Conservation (phyloP, 2,797 vertebrate genomes). For the Myripristis jacobus region DNA sequence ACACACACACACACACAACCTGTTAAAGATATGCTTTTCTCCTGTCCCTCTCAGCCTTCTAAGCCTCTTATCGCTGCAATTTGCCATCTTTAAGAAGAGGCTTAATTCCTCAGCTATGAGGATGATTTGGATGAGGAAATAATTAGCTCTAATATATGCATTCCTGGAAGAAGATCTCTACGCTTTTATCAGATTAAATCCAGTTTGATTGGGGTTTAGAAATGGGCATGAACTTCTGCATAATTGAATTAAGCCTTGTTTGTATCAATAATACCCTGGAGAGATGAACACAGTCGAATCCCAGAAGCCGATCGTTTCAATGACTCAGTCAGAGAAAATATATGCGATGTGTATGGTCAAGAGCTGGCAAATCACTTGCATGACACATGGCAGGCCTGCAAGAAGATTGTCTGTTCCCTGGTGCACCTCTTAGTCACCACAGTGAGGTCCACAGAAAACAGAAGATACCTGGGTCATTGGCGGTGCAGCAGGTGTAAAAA, state of each 20-base stretch:
- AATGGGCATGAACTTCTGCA: conserved; percentile 18
- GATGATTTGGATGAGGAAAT: conserved; percentile 45
- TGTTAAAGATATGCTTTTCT: conserved; percentile 11
- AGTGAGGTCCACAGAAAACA: conserved; percentile 5
- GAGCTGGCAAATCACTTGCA: not conserved
- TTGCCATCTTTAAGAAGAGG: conserved; percentile 45
- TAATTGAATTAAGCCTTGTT: conserved; percentile 54
- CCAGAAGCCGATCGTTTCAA: not conserved
- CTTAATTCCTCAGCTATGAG: conserved; percentile 37
- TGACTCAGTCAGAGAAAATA: not conserved
- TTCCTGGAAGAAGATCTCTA: conserved; percentile 9
- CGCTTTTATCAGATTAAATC: conserved; percentile 43
- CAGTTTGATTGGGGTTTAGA: conserved; percentile 32
- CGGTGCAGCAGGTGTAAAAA: not conserved
- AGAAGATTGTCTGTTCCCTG: not conserved
- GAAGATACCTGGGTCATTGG: not conserved
- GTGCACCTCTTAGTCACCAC: not conserved
- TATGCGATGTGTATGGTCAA: not conserved
- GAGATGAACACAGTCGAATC: conserved; percentile 2
- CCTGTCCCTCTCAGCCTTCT: conserved; percentile 18
- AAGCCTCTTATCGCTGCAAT: conserved; percentile 53
- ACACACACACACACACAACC: conserved; percentile 24
- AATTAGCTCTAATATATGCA: conserved; percentile 36
- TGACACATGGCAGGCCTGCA: not conserved
- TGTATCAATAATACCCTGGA: conserved; percentile 13